Percentiles rank a stretch among this genome's conserved stretches.
Evolutionary conservation across 2,797 vertebrate species (phyloP).

Genomic region (Austrolebias charrua): DNA sequence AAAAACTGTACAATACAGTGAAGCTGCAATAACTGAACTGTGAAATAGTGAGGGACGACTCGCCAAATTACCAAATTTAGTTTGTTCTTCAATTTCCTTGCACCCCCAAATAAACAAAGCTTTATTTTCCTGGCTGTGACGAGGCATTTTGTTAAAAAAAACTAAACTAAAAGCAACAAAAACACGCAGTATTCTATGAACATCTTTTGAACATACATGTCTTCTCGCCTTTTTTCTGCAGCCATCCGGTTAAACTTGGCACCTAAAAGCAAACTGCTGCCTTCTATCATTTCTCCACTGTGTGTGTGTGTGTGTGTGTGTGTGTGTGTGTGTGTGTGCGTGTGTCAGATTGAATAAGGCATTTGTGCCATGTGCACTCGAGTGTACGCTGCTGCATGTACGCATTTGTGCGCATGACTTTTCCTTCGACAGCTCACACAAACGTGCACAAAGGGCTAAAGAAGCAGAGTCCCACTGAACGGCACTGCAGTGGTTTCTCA

Average conservation of each 20-base stretch:
- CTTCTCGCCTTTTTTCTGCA: not conserved
- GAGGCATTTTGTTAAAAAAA: not conserved
- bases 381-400: constrained; percentile 42
- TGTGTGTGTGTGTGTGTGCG: constrained; percentile 12
- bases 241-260: constrained; percentile 7
- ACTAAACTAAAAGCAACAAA: not conserved
- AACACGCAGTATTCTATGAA: too few relatives aligned
- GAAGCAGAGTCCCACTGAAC: constrained; percentile 51
- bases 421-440: constrained; percentile 39
- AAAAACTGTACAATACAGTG: too few relatives aligned
- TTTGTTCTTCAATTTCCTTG: too few relatives aligned
- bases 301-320: constrained; percentile 7
- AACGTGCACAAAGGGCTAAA: constrained; percentile 14
- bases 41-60: too few relatives aligned
- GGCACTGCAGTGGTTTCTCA: constrained; percentile 51
- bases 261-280: constrained; percentile 12
- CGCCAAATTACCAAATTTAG: too few relatives aligned
- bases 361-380: constrained; percentile 28
- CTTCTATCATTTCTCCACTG: constrained; percentile 17
- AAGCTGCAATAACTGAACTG: too few relatives aligned
- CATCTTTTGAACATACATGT: not conserved
- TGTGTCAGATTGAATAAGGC: constrained; percentile 43
- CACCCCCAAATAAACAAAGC: not conserved
- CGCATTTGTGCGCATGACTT: constrained; percentile 38
- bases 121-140: not conserved